Percentiles rank a stretch among this genome's conserved stretches.
Conservation (phyloP, 2,113 vertebrate species). For the Orthonyx spaldingii region DNA sequence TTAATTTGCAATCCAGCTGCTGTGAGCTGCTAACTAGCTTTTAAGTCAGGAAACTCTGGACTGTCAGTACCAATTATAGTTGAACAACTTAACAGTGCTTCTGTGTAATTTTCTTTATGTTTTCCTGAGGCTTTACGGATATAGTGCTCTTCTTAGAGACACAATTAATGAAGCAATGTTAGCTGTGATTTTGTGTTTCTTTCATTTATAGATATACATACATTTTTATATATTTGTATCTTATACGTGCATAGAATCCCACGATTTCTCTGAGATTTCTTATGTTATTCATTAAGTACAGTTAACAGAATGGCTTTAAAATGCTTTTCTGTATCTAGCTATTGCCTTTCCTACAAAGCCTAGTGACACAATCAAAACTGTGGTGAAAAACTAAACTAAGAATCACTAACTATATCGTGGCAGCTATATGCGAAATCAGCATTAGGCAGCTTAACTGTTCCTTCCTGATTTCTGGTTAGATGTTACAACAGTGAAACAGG, state of each 20-base stretch:
- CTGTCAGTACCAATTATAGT: background rate
- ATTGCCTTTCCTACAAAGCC: background rate
- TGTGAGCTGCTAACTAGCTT: background rate
- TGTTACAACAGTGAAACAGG: background rate
- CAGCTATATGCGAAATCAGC: background rate
- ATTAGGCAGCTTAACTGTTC: background rate
- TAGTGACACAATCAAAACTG: background rate
- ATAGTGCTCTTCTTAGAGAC: background rate
- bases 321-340: background rate
- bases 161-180: background rate
- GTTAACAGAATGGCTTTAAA: background rate
- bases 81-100: background rate
- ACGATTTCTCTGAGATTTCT: background rate
- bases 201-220: background rate
- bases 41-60: background rate
- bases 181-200: background rate
- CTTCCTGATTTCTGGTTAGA: background rate
- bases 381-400: background rate
- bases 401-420: background rate
- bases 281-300: background rate
- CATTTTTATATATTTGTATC: background rate
- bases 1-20: background rate
- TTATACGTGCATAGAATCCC: background rate
- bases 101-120: background rate
- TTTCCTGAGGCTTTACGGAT: background rate